Conservation (phyloP, 2,797 vertebrate genomes). For the Thunnus albacares region DNA sequence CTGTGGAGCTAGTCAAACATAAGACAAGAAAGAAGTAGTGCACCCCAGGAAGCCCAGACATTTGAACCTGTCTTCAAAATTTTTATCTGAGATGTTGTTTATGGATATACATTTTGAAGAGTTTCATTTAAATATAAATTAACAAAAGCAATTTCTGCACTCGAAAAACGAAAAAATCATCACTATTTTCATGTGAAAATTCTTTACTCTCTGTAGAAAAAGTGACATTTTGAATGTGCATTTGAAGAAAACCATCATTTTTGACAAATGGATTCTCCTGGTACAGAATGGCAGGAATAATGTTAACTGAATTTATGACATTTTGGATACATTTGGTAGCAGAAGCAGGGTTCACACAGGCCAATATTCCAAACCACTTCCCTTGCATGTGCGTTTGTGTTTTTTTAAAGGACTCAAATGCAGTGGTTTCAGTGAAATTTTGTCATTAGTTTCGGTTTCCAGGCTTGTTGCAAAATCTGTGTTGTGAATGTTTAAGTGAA, state of each 20-base stretch:
- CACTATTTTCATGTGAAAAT: too few species aligned
- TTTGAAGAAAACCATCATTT: too few species aligned
- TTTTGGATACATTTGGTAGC: neutral
- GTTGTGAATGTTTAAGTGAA: neutral
- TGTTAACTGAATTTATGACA: neutral
- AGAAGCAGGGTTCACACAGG: too few species aligned
- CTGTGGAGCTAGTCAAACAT: constrained; percentile 36
- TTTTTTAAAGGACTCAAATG: too few species aligned
- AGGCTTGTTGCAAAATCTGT: neutral
- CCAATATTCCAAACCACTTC: neutral
- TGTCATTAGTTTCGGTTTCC: constrained; percentile 1
- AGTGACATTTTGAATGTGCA: too few species aligned
- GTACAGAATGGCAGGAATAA: too few species aligned
- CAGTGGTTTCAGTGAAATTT: neutral
- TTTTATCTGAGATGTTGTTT: constrained; percentile 5
- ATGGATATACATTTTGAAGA: neutral
- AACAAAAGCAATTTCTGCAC: too few species aligned
- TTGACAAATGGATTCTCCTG: too few species aligned
- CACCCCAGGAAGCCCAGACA: neutral
- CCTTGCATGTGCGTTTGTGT: too few species aligned
- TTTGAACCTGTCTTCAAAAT: constrained; percentile 11
- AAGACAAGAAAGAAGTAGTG: constrained; percentile 25
- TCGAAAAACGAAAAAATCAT: too few species aligned
- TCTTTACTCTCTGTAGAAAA: too few species aligned
- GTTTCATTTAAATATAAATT: too few species aligned